These are phyloP conservation scores for Mesorhabditis belari DNA, from an alignment of 2,888 invertebrate species.

Conservation along the genomic window DNA sequence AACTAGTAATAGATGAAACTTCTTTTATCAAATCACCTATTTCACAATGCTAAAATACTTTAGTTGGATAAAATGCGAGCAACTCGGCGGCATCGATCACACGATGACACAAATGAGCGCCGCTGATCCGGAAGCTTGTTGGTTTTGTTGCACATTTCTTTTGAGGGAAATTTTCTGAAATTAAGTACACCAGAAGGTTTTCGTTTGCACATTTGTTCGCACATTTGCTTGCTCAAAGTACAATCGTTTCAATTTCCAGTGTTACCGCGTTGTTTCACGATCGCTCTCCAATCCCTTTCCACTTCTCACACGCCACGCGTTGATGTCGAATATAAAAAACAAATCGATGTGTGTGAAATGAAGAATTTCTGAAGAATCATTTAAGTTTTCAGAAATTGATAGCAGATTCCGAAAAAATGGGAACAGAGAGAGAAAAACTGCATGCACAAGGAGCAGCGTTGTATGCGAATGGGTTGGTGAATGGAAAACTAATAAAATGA, in stretches of 20 bases:
- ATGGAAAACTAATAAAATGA: background rate
- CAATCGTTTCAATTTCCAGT: background rate
- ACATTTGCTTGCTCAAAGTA: too few relatives aligned
- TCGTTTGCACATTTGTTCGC: too few relatives aligned
- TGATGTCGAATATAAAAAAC: background rate
- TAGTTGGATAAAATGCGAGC: constrained; percentile 54
- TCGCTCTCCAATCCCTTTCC: background rate
- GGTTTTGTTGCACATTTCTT: constrained; percentile 6
- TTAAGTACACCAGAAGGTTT: too few relatives aligned
- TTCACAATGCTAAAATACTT: too few relatives aligned
- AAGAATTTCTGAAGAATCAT: background rate
- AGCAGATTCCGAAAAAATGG: constrained; percentile 28
- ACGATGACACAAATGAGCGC: constrained; percentile 53
- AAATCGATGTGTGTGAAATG: background rate
- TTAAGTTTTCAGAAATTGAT: background rate
- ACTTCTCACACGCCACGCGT: background rate
- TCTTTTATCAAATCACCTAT: too few relatives aligned
- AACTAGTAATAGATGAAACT: too few relatives aligned
- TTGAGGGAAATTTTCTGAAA: too few relatives aligned
- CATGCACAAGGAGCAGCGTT: constrained; percentile 56
- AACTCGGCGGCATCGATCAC: constrained; percentile 55
- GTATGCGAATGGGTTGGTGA: constrained; percentile 54
- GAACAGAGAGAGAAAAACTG: constrained; percentile 53
- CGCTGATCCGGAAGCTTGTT: constrained; percentile 58
- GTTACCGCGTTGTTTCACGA: background rate